Evolutionary conservation across 1,140 invertebrate species (phyloP), one percentile per base, ranked within the genome.

Genomic region (Uloborus diversus): DNA sequence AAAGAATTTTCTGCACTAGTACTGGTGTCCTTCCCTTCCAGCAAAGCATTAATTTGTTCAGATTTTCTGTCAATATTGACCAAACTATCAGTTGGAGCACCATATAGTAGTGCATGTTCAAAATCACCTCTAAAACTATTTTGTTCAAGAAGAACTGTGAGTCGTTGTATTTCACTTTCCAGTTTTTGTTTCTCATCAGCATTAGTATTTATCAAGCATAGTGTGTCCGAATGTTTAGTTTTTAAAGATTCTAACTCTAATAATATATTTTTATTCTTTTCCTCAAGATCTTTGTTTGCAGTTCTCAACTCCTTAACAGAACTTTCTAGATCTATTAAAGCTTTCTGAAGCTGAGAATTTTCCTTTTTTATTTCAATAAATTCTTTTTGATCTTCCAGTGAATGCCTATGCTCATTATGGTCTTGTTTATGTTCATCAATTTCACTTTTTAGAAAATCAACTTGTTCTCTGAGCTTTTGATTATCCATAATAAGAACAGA

Each of bases 31-130:
- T n/a, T n/a, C n/a, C n/a, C n/a, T n/a, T n/a, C n/a, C n/a, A n/a
- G n/a, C n/a, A n/a, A n/a, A n/a, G n/a, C n/a, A n/a, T n/a, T n/a
- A n/a, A n/a, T n/a, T n/a, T n/a, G n/a, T n/a, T n/a, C n/a, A n/a
- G n/a, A n/a, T n/a, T n/a, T n/a, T n/a, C n/a, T n/a, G n/a, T n/a
- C n/a, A n/a, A n/a, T n/a, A n/a, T n/a, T n/a, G n/a, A 53, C 13
- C 1, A 71, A 33, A 30, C 56, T 51, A 64, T 75, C 73, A 53
- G 73, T 56, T 13, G 37, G n/a, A 23, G 61, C 73, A 17, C 73
- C 73, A 30, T 78, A 33, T 14, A 78, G 57, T n/a, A 78, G 33
- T 30, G 73, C 73, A 42, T 27, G 23, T 30, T 78, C 73, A 66
- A 42, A 65, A 1, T 35, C 61, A 25, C 3, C 28, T 78, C 66